Conservation (phyloP, 2,888 invertebrate species). For the Drosophila monieri region DNA sequence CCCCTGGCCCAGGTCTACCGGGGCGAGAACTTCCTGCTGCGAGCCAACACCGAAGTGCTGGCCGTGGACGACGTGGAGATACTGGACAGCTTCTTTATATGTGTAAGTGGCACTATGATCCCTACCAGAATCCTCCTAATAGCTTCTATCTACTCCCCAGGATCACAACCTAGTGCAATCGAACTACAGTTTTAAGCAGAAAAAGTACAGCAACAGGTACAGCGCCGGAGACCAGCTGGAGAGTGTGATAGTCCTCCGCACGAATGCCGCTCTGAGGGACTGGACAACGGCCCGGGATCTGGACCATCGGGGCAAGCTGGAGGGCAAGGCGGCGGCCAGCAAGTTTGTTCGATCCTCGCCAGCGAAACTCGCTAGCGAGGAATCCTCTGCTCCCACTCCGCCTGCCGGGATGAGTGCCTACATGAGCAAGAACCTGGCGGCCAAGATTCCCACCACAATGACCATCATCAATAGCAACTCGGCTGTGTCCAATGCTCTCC, state of each 20-base stretch:
- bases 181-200: conserved; percentile 82
- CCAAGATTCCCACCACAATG: conserved; percentile 82
- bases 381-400: conserved; percentile 11
- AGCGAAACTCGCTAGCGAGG: conserved; percentile 30
- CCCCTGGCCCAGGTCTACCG: conserved; percentile 81
- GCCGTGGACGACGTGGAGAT: conserved; percentile 82
- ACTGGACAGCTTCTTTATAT: conserved; percentile 83
- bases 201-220: conserved; percentile 80
- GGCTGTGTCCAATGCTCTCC: conserved; percentile 53
- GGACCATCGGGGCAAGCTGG: conserved; percentile 74
- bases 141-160: conserved; percentile 47
- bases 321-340: conserved; percentile 29
- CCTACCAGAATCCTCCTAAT: too few relatives aligned
- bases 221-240: conserved; percentile 81
- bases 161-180: conserved; percentile 84
- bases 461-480: conserved; percentile 82
- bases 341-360: conserved; percentile 58
- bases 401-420: conserved; percentile 38
- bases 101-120: conserved; percentile 75
- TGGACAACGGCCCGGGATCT: conserved; percentile 80
- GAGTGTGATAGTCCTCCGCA: conserved; percentile 82
- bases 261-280: conserved; percentile 79
- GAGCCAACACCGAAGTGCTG: conserved; percentile 81
- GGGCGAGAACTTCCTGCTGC: conserved; percentile 83
- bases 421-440: conserved; percentile 80